Percentiles rank a stretch among this genome's conserved stretches.
phyloP scores from a whole-genome alignment of 2,888 invertebrate species.

The Oscheius sp. region DNA sequence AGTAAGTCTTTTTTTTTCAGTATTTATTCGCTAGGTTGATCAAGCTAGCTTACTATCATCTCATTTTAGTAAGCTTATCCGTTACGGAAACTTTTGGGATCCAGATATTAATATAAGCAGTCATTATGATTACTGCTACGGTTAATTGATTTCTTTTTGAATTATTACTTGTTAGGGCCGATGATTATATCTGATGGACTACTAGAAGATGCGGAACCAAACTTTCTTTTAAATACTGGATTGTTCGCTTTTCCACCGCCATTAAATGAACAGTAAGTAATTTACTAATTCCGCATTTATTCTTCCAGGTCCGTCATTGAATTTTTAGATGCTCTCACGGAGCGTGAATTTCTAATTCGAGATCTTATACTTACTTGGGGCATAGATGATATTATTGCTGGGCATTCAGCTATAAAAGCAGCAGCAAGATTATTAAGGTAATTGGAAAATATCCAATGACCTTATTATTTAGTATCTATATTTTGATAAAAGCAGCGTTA shows the following conservation, averaged over 20 bases:
- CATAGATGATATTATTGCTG: not conserved
- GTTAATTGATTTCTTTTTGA: not conserved
- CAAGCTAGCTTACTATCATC: not conserved
- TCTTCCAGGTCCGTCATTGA: not conserved
- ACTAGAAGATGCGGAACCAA: not conserved
- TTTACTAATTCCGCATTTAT: not conserved
- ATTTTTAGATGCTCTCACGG: not conserved
- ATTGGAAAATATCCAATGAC: not conserved
- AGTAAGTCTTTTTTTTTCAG: too few relatives aligned
- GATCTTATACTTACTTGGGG: slow-evolving; percentile 8
- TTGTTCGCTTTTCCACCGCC: slow-evolving; percentile 2
- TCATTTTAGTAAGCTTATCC: not conserved
- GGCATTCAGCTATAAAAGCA: not conserved
- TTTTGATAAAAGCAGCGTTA: not conserved
- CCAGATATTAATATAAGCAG: not conserved
- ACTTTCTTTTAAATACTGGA: slow-evolving; percentile 5
- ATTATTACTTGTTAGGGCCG: not conserved
- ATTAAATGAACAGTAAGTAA: not conserved
- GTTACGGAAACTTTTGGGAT: slow-evolving; percentile 2
- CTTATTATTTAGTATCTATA: not conserved
- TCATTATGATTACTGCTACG: not conserved
- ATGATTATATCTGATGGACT: slow-evolving; percentile 13
- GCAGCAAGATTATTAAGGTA: not conserved
- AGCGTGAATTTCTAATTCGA: not conserved
- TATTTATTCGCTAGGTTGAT: not conserved